Evolutionary conservation across 2,888 invertebrate species (phyloP).

Genomic region (Ennomos fuscantarius): DNA sequence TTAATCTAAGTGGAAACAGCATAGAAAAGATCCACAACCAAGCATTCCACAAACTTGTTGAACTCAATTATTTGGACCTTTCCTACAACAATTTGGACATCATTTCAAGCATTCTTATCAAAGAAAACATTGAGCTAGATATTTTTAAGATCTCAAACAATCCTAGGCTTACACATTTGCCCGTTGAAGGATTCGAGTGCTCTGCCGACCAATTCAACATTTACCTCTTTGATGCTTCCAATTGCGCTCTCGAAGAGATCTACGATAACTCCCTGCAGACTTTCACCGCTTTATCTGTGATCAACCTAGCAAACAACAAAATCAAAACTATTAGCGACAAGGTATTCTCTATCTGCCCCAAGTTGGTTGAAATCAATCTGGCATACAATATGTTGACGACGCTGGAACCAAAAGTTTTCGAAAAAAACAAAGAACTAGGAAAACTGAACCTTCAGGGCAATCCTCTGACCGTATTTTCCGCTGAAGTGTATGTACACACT

Average conservation of each 20-base stretch:
- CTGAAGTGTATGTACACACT: conserved; percentile 87
- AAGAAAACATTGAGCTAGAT: conserved; percentile 88
- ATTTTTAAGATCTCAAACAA: conserved; percentile 90
- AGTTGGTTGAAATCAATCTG: conserved; percentile 89
- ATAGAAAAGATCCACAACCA: conserved; percentile 88
- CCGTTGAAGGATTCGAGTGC: conserved; percentile 87
- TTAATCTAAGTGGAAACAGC: conserved; percentile 89
- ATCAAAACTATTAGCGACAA: conserved; percentile 83
- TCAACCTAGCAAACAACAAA: conserved; percentile 89
- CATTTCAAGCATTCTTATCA: conserved; percentile 88
- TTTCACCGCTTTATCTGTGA: conserved; percentile 88
- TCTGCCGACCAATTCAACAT: conserved; percentile 86
- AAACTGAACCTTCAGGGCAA: conserved; percentile 90
- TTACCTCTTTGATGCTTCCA: conserved; percentile 89
- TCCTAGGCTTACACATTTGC: conserved; percentile 87
- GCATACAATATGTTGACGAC: conserved; percentile 88
- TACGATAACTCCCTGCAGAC: conserved; percentile 88
- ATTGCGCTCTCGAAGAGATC: conserved; percentile 88
- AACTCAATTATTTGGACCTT: conserved; percentile 89
- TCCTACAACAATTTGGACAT: conserved; percentile 89
- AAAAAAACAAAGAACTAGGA: conserved; percentile 87
- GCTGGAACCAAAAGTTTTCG: conserved; percentile 87
- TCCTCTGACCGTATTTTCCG: conserved; percentile 87
- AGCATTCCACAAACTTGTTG: conserved; percentile 87
- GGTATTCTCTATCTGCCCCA: conserved; percentile 82